Percentiles rank a stretch among this genome's conserved stretches.
These are phyloP conservation scores for Drosophila stalkeri DNA, from an alignment of 2,888 invertebrate genomes.

Conservation along the genomic window DNA sequence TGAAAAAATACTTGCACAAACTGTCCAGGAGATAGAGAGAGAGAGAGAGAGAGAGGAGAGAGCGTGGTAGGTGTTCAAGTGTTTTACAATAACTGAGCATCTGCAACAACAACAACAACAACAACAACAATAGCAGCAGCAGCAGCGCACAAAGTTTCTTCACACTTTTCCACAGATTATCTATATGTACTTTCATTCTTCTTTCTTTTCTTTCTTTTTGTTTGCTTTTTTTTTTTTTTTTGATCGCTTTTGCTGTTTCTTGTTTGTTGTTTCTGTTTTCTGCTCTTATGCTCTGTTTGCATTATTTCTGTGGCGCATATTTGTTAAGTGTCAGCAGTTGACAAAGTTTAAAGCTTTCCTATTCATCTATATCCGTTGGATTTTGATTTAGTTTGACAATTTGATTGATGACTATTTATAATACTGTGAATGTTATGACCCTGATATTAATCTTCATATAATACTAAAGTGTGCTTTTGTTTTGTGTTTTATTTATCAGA, in stretches of 20 bases:
- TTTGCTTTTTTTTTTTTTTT: neutral
- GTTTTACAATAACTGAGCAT: slow-evolving; percentile 9
- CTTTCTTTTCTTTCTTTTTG: neutral
- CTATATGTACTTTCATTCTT: slow-evolving; percentile 16
- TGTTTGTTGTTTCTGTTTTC: slow-evolving; percentile 9
- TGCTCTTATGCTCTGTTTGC: slow-evolving; percentile 1
- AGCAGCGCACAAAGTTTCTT: slow-evolving; percentile 32
- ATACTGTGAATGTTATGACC: neutral
- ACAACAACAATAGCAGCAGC: neutral
- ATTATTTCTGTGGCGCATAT: neutral
- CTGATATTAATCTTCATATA: neutral
- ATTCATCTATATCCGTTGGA: neutral
- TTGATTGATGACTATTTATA: neutral
- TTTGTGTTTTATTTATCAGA: too few species aligned
- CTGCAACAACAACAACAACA: slow-evolving; percentile 7
- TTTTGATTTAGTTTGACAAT: neutral
- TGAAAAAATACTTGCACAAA: slow-evolving; percentile 2
- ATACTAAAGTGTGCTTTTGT: too few species aligned
- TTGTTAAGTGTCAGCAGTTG: neutral
- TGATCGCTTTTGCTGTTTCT: neutral
- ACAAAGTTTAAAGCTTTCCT: neutral
- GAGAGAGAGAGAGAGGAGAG: too few species aligned
- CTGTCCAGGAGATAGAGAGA: neutral
- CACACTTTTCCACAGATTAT: slow-evolving; percentile 56
- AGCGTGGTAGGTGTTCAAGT: slow-evolving; percentile 3